A percentile compares a stretch with the other conserved stretches of the same genome.
These are phyloP conservation scores for Troilus luridus DNA, from an alignment of 2,888 invertebrate species.

Conservation along the genomic window DNA sequence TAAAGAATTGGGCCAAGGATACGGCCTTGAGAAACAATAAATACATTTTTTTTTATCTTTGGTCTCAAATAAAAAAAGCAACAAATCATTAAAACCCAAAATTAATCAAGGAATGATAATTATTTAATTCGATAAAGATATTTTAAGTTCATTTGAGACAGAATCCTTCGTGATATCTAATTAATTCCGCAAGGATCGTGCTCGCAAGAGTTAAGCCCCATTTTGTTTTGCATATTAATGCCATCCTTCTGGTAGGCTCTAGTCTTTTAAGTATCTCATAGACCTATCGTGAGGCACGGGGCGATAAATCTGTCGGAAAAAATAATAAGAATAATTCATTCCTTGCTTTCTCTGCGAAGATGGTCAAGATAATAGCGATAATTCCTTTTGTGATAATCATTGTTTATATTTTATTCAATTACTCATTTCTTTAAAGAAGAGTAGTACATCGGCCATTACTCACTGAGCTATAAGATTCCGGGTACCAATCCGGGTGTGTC, in stretches of 20 bases:
- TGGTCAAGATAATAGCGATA: background rate
- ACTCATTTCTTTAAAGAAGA: too few species aligned
- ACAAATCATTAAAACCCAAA: too few species aligned
- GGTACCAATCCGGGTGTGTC: too few species aligned
- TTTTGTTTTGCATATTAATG: slow-evolving; percentile 9
- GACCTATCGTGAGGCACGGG: background rate
- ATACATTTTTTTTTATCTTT: background rate
- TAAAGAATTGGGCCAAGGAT: too few species aligned
- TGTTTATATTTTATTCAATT: too few species aligned
- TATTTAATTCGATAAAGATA: background rate
- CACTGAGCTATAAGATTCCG: too few species aligned
- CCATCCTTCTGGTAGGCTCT: background rate
- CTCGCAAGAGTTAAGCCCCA: background rate
- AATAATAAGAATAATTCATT: background rate
- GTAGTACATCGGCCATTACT: too few species aligned
- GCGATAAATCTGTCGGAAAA: background rate
- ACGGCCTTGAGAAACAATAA: too few species aligned
- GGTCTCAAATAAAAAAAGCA: background rate
- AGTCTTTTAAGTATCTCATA: background rate
- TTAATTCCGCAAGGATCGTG: background rate
- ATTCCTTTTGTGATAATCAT: background rate
- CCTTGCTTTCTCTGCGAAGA: background rate
- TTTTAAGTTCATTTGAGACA: background rate
- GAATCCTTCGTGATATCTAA: background rate
- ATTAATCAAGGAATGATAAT: too few species aligned